Evolutionary conservation across 2,797 vertebrate genomes (phyloP).

Genomic region (Pangasius mekongensis): DNA sequence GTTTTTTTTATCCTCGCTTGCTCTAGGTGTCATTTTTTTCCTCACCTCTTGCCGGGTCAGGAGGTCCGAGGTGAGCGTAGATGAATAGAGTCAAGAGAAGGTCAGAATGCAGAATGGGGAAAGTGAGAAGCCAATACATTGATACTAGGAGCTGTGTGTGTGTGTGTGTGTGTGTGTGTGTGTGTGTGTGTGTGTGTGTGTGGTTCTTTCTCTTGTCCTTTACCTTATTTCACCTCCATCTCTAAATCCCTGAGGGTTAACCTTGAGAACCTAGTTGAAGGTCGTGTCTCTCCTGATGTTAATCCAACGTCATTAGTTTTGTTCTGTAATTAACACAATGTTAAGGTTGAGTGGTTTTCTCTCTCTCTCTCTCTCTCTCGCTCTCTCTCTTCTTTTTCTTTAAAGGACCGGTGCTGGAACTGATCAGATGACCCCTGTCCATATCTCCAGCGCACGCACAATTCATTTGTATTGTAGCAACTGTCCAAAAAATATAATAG

Average conservation of each 20-base stretch:
- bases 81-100: conserved; percentile 34
- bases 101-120: conserved; percentile 12
- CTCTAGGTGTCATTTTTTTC: background rate
- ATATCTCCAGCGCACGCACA: background rate
- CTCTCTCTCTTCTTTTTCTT: background rate
- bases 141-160: conserved; percentile 5
- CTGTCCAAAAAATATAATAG: background rate
- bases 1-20: conserved; percentile 8
- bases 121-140: conserved; percentile 42
- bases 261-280: background rate
- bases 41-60: conserved; percentile 29
- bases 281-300: background rate
- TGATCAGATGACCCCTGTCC: background rate
- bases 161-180: conserved; percentile 11
- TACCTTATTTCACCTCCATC: background rate
- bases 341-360: background rate
- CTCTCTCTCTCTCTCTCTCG: no score
- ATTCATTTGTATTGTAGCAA: background rate
- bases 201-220: background rate
- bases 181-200: background rate
- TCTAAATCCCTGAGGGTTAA: conserved; percentile 4
- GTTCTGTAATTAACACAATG: conserved; percentile 34
- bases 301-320: conserved; percentile 24
- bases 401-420: background rate
- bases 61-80: conserved; percentile 20